Conservation (phyloP, 2,888 invertebrate species). For the Laspeyria flexula region DNA sequence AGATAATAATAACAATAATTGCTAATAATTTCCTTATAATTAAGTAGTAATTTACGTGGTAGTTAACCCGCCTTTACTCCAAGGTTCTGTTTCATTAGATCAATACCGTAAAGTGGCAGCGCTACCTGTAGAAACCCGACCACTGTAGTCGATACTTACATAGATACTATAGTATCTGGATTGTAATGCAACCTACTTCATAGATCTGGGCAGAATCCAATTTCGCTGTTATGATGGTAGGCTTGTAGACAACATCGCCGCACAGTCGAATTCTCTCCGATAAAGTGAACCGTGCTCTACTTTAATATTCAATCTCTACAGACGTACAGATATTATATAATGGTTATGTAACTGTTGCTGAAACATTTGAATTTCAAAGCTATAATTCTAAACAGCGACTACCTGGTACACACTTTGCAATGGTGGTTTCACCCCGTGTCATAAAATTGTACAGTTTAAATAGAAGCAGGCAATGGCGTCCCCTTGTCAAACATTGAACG, state of each 20-base stretch:
- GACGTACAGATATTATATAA: not conserved
- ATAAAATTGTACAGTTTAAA: slow-evolving; percentile 70
- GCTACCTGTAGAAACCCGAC: slow-evolving; percentile 17
- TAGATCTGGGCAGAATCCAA: slow-evolving; percentile 12
- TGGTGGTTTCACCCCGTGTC: slow-evolving; percentile 59
- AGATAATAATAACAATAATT: no score
- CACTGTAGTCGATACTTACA: slow-evolving; percentile 11
- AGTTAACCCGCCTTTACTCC: slow-evolving; percentile 11
- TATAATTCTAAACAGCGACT: slow-evolving; percentile 46
- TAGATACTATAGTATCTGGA: slow-evolving; percentile 14
- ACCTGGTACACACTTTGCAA: slow-evolving; percentile 52
- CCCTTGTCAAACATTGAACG: slow-evolving; percentile 63
- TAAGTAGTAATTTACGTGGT: no score
- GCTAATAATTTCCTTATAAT: no score
- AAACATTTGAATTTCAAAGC: slow-evolving; percentile 48
- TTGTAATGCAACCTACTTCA: slow-evolving; percentile 18
- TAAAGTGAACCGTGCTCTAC: not conserved
- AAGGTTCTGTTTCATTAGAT: slow-evolving; percentile 31
- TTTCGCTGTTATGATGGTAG: slow-evolving; percentile 16
- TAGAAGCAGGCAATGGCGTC: slow-evolving; percentile 54
- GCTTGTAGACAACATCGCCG: slow-evolving; percentile 6
- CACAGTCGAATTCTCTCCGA: not conserved
- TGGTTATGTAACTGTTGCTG: slow-evolving; percentile 24
- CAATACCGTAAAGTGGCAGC: slow-evolving; percentile 38
- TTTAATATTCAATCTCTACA: slow-evolving; percentile 4